These are phyloP conservation scores for Darevskia mixta DNA, from an alignment of 2,797 vertebrate genomes.

Conservation along the genomic window DNA sequence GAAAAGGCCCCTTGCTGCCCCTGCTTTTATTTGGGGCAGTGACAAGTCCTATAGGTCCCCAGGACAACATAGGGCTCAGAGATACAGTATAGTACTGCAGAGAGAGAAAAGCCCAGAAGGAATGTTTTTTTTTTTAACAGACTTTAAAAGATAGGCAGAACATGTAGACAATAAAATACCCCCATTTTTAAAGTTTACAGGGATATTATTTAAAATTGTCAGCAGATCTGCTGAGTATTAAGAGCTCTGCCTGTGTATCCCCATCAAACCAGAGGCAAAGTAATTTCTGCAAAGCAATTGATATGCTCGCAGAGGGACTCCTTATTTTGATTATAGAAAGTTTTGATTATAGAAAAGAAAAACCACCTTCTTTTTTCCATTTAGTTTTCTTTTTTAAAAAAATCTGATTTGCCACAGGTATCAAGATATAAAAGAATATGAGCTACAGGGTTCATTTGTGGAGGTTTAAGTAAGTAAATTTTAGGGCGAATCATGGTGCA, in stretches of 20 bases:
- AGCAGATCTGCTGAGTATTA: neutral
- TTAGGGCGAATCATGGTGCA: neutral
- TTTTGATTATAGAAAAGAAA: too few species aligned
- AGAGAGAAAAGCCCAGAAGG: neutral
- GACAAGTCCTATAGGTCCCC: neutral
- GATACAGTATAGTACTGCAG: neutral
- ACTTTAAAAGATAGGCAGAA: neutral
- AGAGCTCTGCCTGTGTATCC: neutral
- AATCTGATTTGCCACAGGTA: neutral
- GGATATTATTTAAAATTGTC: conserved; percentile 1
- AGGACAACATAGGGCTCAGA: neutral
- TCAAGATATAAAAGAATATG: conserved; percentile 1
- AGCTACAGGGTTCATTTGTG: neutral
- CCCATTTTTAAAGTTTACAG: neutral
- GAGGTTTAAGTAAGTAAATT: neutral
- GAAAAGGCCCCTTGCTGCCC: too few species aligned
- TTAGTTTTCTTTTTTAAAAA: neutral
- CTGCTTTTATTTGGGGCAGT: neutral
- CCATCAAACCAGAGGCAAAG: neutral
- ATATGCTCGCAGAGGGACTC: neutral
- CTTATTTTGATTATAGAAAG: conserved; percentile 1
- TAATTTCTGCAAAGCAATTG: neutral
- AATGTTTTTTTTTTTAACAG: neutral
- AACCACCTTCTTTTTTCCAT: neutral
- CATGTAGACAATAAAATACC: neutral